Percentiles rank a stretch among this genome's conserved stretches.
Conservation (phyloP, 2,113 vertebrate genomes). For the Uria lomvia region DNA sequence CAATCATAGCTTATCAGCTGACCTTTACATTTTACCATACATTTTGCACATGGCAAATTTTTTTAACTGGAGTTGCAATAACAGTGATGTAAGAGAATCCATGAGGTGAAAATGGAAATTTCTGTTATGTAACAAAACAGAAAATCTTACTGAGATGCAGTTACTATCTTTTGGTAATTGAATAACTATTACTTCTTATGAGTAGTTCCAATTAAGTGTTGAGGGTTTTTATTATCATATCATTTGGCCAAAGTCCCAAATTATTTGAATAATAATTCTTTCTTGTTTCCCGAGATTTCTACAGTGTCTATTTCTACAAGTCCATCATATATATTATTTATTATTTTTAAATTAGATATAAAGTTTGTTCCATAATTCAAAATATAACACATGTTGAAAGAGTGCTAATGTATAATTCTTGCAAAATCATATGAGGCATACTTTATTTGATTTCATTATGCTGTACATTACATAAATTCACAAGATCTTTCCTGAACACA, state of each 20-base stretch:
- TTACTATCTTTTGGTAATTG: neutral
- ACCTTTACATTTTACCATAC: constrained; percentile 2
- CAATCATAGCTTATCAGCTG: neutral
- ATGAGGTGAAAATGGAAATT: neutral
- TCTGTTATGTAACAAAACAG: neutral
- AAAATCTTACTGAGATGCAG: constrained; percentile 1
- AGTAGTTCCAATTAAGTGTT: constrained; percentile 45
- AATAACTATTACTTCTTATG: neutral
- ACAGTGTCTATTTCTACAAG: neutral
- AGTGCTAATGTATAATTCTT: neutral
- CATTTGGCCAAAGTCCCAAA: constrained; percentile 29
- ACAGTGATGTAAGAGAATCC: neutral
- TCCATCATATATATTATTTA: neutral
- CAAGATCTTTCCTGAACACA: neutral
- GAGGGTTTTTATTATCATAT: neutral
- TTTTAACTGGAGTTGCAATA: constrained; percentile 20
- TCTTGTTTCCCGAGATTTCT: neutral
- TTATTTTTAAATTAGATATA: neutral
- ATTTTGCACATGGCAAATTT: neutral
- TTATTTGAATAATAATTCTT: neutral
- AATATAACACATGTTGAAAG: neutral
- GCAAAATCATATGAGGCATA: neutral
- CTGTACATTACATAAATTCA: neutral
- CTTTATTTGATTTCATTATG: constrained; percentile 43
- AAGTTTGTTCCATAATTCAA: neutral